phyloP scores from a whole-genome alignment of 2,113 vertebrate species.

The Anarrhichthys ocellatus region DNA sequence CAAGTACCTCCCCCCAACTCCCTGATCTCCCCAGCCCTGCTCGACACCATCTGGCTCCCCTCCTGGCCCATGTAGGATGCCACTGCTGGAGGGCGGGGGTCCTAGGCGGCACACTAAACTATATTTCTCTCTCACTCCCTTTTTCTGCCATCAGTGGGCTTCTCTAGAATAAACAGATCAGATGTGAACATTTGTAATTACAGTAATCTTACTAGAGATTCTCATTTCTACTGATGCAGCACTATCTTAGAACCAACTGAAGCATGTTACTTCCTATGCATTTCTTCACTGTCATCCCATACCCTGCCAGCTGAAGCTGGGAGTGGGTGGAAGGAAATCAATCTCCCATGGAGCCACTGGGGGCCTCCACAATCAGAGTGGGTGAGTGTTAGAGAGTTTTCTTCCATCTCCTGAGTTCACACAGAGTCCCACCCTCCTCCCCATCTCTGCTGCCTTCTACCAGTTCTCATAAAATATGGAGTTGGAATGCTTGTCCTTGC shows the following conservation, averaged over 20 bases:
- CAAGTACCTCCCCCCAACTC: constrained; percentile 68
- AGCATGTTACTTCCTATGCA: constrained; percentile 15
- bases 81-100: constrained; percentile 60
- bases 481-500: constrained; percentile 41
- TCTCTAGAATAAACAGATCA: constrained; percentile 62
- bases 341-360: constrained; percentile 58
- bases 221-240: constrained; percentile 24
- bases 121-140: constrained; percentile 17
- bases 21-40: constrained; percentile 68
- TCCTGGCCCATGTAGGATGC: constrained; percentile 73
- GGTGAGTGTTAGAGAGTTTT: constrained; percentile 45
- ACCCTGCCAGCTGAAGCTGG: constrained; percentile 43
- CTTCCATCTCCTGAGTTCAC: constrained; percentile 52
- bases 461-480: constrained; percentile 64
- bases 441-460: constrained; percentile 31
- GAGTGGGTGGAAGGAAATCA: constrained; percentile 65
- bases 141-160: constrained; percentile 42
- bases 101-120: constrained; percentile 43
- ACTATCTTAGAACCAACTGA: constrained; percentile 11
- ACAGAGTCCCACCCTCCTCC: constrained; percentile 39
- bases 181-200: constrained; percentile 38
- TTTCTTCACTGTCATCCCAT: constrained; percentile 49
- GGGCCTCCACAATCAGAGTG: constrained; percentile 43
- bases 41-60: constrained; percentile 82
- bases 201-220: constrained; percentile 1